Percentiles rank a stretch among this genome's conserved stretches.
Evolutionary conservation across 2,888 invertebrate species (phyloP).

Genomic region (Blastobasis adustella): DNA sequence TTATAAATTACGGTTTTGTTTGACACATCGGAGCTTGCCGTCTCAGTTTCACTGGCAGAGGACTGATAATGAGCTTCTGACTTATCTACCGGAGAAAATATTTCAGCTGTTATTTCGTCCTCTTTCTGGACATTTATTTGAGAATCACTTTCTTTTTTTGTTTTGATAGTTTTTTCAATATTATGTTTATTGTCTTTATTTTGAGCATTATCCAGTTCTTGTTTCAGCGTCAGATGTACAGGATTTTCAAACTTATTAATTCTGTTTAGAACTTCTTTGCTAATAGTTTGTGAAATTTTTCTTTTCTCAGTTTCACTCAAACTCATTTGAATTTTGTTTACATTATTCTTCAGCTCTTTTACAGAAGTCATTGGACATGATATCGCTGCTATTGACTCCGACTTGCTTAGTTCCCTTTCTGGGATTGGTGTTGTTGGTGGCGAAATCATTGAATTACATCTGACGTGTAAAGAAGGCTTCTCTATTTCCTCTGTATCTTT

Average conservation of each 20-base stretch:
- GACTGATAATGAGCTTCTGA: conserved; percentile 49
- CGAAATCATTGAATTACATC: conserved; percentile 73
- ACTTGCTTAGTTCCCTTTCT: conserved; percentile 58
- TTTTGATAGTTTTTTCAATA: conserved; percentile 6
- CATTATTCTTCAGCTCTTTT: conserved; percentile 64
- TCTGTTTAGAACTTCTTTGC: conserved; percentile 82
- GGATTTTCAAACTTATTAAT: conserved; percentile 63
- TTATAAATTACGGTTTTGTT: conserved; percentile 80
- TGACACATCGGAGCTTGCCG: conserved; percentile 82
- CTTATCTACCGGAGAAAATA: conserved; percentile 41
- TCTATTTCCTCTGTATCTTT: conserved; percentile 43
- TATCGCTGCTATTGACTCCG: conserved; percentile 75
- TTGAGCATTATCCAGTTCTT: conserved; percentile 76
- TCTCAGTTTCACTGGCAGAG: conserved; percentile 80
- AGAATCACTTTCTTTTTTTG: conserved; percentile 8
- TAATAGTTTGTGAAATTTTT: conserved; percentile 80
- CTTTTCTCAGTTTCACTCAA: conserved; percentile 82
- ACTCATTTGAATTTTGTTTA: conserved; percentile 65
- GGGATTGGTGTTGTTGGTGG: conserved; percentile 48
- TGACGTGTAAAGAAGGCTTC: conserved; percentile 66
- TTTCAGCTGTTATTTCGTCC: conserved; percentile 60
- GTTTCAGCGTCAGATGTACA: conserved; percentile 31
- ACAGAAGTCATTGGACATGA: conserved; percentile 54
- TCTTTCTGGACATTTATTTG: conserved; percentile 50
- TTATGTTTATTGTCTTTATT: conserved; percentile 2